phyloP scores from a whole-genome alignment of 30 jellyfish, hydroid and myxozoan species.

The Morbakka virulenta region DNA sequence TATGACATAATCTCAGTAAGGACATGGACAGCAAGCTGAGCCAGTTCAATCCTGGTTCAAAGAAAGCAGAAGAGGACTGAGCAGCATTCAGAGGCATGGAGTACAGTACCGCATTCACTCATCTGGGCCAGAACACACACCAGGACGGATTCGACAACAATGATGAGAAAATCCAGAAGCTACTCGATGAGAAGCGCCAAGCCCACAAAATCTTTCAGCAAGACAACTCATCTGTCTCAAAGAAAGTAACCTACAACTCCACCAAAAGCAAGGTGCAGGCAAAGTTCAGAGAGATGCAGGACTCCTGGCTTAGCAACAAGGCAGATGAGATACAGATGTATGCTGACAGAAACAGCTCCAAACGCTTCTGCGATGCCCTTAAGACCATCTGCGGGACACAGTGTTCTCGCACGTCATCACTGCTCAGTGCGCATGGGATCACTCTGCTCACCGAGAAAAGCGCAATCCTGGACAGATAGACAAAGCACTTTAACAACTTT shows the following conservation, averaged over 20 bases:
- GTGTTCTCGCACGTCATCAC: not conserved
- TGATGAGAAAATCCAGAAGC: too few species aligned
- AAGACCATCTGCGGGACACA: constrained; percentile 21
- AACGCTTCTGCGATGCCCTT: not conserved
- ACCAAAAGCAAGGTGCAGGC: not conserved
- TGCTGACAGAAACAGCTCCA: constrained; percentile 1
- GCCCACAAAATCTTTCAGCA: too few species aligned
- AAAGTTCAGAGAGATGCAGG: not conserved
- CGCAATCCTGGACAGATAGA: constrained; percentile 35
- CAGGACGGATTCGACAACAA: too few species aligned
- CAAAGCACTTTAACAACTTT: constrained; percentile 37
- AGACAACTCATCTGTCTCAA: not conserved
- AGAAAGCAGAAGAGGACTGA: not conserved
- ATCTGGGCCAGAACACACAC: too few species aligned
- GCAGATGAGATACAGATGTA: constrained; percentile 26
- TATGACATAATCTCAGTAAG: not conserved
- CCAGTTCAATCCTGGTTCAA: not conserved
- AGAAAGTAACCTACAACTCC: not conserved
- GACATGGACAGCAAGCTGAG: too few species aligned
- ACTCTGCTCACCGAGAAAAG: not conserved
- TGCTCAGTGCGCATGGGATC: not conserved
- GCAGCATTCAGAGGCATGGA: too few species aligned
- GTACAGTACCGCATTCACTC: too few species aligned
- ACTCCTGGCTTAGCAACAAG: constrained; percentile 16
- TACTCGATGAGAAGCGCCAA: too few species aligned